Base-by-base conservation (phyloP, 2,888 invertebrate species). In the Hypomecis atomaria region DNA sequence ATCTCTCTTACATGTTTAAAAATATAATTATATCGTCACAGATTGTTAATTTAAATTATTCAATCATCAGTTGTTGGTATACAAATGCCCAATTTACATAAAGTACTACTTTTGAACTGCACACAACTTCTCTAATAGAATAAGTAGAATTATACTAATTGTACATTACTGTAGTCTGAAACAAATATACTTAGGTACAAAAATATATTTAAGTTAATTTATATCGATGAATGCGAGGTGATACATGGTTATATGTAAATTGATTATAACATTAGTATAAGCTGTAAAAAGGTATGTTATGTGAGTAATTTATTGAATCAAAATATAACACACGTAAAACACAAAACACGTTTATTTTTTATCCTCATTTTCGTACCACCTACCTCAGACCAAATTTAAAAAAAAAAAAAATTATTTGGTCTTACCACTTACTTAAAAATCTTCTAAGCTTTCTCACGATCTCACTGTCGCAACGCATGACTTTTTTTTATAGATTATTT, bases 261-360 rank as follows among this genome's bases (percentile, higher is more conserved):
- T 86, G 78, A 82, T 79, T 84, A 86, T 89, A 86, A 88, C 83
- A 77, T 77, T 82, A 75, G 73, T 83, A 74, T 88, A 90, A 88
- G 85, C 68, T 91, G 90, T 91, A 91, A 87, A 91, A 87, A 90
- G 85, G 82, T 89, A 90, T 85, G 87, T 88, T 90, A 90, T 85
- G 86, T 83, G 84, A 90, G 86, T 92, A 92, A 92, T 86, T 92
- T 92, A 92, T 92, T 92, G 87, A 92, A 91, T 91, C 90, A 88
- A 89, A 90, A 90, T 92, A 91, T 90, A 90, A 90, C 86, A 89
- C 82, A 71, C 85, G 85, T 83, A 87, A 86, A 89, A 83, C 78
- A 79, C 77, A 76, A 56, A 4, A 5, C 33, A 23, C 0, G 43
- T 54, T 69, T 75, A 67, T 73, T 76, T 70, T 74, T 70, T 6